These are phyloP conservation scores for Polyodon spathula DNA, from an alignment of 2,113 vertebrate genomes.

Conservation along the genomic window DNA sequence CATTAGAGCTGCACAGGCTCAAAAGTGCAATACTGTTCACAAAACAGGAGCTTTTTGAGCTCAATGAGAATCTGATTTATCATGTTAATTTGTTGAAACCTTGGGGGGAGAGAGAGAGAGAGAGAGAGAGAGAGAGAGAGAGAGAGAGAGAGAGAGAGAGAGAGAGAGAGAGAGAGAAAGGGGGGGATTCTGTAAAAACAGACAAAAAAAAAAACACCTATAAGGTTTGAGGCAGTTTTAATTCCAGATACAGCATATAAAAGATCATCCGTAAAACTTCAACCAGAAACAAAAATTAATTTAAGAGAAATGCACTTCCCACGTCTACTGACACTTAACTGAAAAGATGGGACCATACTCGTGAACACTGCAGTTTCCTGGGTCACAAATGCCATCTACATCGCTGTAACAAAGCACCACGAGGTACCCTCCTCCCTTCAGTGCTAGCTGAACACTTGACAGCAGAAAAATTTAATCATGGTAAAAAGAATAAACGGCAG, in stretches of 20 bases:
- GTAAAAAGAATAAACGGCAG: conserved; percentile 48
- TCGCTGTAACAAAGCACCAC: neutral
- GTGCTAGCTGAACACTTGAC: neutral
- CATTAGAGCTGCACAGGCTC: too few relatives aligned
- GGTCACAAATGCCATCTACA: neutral
- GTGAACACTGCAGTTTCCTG: neutral
- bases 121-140: too few relatives aligned
- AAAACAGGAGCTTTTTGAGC: too few relatives aligned
- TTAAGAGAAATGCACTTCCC: neutral
- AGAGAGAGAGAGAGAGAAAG: too few relatives aligned
- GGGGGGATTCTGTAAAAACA: too few relatives aligned
- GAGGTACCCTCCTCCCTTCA: neutral
- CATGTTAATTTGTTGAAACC: too few relatives aligned
- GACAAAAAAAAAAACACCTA: too few relatives aligned
- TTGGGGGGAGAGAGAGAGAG: too few relatives aligned
- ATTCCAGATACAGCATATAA: neutral
- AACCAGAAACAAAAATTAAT: neutral
- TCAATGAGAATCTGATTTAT: too few relatives aligned
- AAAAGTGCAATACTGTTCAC: too few relatives aligned
- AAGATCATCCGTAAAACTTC: neutral
- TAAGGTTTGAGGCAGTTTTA: too few relatives aligned
- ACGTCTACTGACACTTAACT: neutral
- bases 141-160: too few relatives aligned
- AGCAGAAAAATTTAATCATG: neutral
- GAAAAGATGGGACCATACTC: neutral